Conservation (phyloP, 2,113 vertebrate genomes). For the Physeter macrocephalus region DNA sequence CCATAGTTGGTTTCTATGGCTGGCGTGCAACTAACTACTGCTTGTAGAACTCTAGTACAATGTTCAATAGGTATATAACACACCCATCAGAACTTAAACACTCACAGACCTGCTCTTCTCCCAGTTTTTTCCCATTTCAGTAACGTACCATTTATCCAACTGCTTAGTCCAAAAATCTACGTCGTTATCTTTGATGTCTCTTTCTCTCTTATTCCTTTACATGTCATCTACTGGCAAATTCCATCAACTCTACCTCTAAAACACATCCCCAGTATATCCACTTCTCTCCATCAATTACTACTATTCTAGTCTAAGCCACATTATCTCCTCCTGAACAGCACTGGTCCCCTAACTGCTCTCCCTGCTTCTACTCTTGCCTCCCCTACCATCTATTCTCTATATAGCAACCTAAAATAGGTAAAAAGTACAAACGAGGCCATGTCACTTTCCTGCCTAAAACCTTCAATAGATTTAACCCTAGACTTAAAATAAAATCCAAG, state of each 20-base stretch:
- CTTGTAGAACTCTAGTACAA: background rate
- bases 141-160: background rate
- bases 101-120: background rate
- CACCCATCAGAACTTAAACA: background rate
- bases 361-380: background rate
- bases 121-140: background rate
- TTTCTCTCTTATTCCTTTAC: background rate
- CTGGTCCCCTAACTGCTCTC: background rate
- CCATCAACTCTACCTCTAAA: background rate
- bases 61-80: background rate
- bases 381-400: background rate
- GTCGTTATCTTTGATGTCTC: background rate
- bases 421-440: background rate
- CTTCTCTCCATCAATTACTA: background rate
- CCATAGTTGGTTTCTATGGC: background rate
- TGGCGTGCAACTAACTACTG: background rate
- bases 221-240: background rate
- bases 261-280: background rate
- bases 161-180: conserved; percentile 5
- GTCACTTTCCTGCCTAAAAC: background rate
- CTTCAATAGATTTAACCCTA: background rate
- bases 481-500: conserved; percentile 19
- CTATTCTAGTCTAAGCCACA: background rate
- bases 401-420: background rate
- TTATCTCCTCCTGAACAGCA: background rate